Percentiles rank a stretch among this genome's conserved stretches.
Evolutionary conservation across 2,797 vertebrate species (phyloP).

Genomic region (Eremophila alpestris): DNA sequence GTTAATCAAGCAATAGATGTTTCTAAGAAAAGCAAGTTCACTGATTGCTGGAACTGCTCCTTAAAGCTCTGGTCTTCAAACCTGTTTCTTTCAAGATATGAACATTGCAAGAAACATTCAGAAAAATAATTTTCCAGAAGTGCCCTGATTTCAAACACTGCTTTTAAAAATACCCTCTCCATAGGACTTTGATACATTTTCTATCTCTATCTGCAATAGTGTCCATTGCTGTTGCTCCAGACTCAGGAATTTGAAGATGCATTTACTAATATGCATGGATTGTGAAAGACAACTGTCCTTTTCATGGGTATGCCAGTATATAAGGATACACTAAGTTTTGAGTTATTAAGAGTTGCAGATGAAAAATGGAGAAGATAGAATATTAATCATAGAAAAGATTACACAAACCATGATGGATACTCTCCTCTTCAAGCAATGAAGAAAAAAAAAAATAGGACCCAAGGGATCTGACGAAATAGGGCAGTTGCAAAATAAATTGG

Average conservation of each 20-base stretch:
- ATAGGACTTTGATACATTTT: not conserved
- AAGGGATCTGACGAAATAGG: not conserved
- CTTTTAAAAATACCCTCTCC: not conserved
- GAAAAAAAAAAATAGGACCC: not conserved
- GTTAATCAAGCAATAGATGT: not conserved
- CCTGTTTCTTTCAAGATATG: not conserved
- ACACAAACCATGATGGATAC: not conserved
- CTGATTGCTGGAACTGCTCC: not conserved
- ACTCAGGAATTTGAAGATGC: not conserved
- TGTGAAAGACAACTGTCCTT: not conserved
- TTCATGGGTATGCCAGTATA: not conserved
- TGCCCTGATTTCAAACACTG: not conserved
- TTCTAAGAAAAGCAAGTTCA: not conserved
- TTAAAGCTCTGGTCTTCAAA: not conserved
- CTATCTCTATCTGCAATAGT: not conserved
- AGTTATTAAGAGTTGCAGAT: not conserved
- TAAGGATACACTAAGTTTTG: not conserved
- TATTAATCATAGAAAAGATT: not conserved
- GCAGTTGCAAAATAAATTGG: not conserved
- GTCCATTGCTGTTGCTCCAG: not conserved
- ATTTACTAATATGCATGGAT: not conserved
- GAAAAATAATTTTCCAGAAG: not conserved
- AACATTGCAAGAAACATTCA: not conserved
- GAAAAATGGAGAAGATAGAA: not conserved
- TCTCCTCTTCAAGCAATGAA: not conserved